A percentile compares a stretch with the other conserved stretches of the same genome.
Evolutionary conservation across 2,888 invertebrate species (phyloP).

Genomic region (Formica aserva): DNA sequence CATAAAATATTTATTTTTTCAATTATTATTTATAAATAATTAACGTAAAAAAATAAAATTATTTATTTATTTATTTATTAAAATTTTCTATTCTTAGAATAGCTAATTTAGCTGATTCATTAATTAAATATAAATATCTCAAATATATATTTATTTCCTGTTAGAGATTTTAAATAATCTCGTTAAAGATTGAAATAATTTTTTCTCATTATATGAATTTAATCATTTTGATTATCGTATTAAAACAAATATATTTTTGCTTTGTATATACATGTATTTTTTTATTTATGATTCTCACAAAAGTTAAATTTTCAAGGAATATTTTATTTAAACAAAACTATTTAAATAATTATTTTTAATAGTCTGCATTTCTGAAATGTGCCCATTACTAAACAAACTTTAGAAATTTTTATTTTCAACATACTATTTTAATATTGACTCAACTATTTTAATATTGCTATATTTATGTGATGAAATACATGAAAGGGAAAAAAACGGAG

Average conservation of each 20-base stretch:
- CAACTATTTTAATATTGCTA: background rate
- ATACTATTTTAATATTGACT: background rate
- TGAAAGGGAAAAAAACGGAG: background rate
- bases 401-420: background rate
- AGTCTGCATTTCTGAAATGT: background rate
- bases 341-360: background rate
- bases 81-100: background rate
- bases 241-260: background rate
- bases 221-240: background rate
- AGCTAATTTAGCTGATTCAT: background rate
- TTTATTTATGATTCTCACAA: background rate
- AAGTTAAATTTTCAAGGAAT: background rate
- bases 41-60: background rate
- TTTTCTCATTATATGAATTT: background rate
- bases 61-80: background rate
- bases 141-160: background rate
- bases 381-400: background rate
- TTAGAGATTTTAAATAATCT: background rate
- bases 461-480: background rate
- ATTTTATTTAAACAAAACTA: background rate
- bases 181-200: background rate
- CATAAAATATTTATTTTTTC: background rate
- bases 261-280: background rate
- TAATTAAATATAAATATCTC: background rate
- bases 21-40: background rate